phyloP scores from a whole-genome alignment of 1,140 invertebrate genomes.

The Drosophila athabasca region DNA sequence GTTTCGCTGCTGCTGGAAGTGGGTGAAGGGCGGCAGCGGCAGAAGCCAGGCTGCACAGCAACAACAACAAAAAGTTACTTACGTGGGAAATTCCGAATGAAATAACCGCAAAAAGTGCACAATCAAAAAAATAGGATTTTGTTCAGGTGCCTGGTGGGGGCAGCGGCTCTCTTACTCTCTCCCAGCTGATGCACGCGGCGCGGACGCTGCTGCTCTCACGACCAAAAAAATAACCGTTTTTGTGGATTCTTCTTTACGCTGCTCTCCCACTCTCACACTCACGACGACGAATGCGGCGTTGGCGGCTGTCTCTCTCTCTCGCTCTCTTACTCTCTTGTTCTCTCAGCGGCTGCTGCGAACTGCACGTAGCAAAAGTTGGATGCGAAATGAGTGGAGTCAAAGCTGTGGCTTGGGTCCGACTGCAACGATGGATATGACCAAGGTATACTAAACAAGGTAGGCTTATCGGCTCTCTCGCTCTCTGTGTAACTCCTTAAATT shows the following conservation, averaged over 20 bases:
- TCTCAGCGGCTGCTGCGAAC: constrained; percentile 30
- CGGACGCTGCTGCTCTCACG: no score
- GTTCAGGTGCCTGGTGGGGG: constrained; percentile 1
- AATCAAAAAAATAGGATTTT: constrained; percentile 3
- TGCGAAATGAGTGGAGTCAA: constrained; percentile 48
- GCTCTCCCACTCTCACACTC: constrained; percentile 1
- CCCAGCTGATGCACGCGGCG: not conserved
- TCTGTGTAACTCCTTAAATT: no score
- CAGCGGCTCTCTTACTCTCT: not conserved
- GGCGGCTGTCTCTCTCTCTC: not conserved
- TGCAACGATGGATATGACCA: constrained; percentile 28
- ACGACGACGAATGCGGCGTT: no score
- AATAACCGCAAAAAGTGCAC: not conserved
- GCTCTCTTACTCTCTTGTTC: constrained; percentile 1
- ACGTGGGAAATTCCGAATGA: constrained; percentile 13
- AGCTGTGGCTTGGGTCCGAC: not conserved
- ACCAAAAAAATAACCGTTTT: no score
- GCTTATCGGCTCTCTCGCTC: no score
- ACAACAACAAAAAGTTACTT: constrained; percentile 19
- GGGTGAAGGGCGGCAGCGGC: constrained; percentile 35
- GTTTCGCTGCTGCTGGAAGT: constrained; percentile 6
- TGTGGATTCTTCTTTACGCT: not conserved
- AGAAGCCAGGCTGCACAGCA: not conserved
- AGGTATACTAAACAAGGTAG: no score
- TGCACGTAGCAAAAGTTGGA: constrained; percentile 65